Conservation (phyloP, 2,888 invertebrate species). For the Trachelus tabidus region DNA sequence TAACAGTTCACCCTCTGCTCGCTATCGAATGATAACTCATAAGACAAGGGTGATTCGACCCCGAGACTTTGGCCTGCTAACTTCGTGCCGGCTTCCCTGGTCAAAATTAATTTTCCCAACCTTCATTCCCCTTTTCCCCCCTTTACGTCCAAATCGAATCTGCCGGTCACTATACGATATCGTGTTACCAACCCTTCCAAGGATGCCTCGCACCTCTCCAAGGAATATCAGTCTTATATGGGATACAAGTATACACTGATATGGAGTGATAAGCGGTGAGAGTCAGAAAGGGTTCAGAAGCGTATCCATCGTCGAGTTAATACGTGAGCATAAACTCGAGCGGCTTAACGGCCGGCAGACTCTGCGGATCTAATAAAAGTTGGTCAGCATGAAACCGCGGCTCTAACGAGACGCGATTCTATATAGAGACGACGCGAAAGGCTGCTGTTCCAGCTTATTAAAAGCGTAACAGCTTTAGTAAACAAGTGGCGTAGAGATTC, state of each 20-base stretch:
- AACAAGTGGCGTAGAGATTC: conserved; percentile 33
- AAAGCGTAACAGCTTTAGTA: conserved; percentile 58
- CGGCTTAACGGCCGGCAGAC: conserved; percentile 14
- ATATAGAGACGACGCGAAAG: conserved; percentile 19
- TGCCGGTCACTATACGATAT: neutral
- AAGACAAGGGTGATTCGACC: conserved; percentile 6
- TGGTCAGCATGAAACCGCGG: conserved; percentile 49
- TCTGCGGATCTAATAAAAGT: conserved; percentile 53
- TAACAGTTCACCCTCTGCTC: conserved; percentile 1
- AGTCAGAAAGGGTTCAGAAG: neutral
- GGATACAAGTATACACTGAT: neutral
- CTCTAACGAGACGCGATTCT: conserved; percentile 24
- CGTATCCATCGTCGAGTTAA: conserved; percentile 7
- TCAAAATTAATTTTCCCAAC: conserved; percentile 6
- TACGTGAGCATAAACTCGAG: conserved; percentile 11
- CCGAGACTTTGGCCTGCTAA: neutral
- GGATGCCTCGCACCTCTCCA: neutral
- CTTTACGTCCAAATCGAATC: neutral
- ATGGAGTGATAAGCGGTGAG: neutral
- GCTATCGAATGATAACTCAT: conserved; percentile 9
- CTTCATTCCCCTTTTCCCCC: neutral
- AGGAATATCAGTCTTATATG: neutral
- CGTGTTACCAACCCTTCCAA: neutral
- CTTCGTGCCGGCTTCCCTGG: neutral
- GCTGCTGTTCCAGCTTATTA: conserved; percentile 53